A percentile compares a stretch with the other conserved stretches of the same genome.
phyloP scores from a whole-genome alignment of 2,113 vertebrate species.

The Balaenoptera acutorostrata region DNA sequence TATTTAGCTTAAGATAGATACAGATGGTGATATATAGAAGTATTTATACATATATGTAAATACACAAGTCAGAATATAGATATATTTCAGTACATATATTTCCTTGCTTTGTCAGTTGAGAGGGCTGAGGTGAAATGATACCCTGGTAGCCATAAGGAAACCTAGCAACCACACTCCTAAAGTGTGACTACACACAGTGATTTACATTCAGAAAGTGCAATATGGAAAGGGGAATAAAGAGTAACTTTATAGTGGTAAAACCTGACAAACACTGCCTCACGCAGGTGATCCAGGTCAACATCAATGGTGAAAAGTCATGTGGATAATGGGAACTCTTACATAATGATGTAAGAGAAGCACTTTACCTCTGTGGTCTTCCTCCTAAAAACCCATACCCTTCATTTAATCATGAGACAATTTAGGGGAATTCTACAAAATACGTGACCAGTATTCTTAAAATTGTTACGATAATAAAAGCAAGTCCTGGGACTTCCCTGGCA shows the following conservation, averaged over 20 bases:
- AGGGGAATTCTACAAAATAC: neutral
- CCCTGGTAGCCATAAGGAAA: neutral
- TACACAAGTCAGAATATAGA: neutral
- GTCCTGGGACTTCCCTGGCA: too few species aligned
- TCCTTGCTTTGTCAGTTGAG: neutral
- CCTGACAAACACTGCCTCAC: neutral
- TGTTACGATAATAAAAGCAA: neutral
- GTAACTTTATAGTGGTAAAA: neutral
- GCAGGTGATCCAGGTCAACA: neutral
- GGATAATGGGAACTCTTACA: neutral
- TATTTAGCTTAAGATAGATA: neutral
- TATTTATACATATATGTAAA: neutral
- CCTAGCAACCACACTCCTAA: neutral
- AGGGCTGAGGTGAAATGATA: neutral
- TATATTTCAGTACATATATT: neutral
- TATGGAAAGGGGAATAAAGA: neutral
- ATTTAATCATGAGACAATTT: neutral
- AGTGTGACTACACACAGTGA: neutral
- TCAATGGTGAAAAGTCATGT: neutral
- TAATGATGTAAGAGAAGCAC: neutral
- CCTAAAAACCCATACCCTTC: neutral
- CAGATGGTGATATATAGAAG: neutral
- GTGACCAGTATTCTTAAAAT: neutral
- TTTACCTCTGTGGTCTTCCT: neutral
- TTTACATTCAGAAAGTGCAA: neutral